Evolutionary conservation across 2,797 vertebrate species (phyloP).

Genomic region (Sebastes itinus): DNA sequence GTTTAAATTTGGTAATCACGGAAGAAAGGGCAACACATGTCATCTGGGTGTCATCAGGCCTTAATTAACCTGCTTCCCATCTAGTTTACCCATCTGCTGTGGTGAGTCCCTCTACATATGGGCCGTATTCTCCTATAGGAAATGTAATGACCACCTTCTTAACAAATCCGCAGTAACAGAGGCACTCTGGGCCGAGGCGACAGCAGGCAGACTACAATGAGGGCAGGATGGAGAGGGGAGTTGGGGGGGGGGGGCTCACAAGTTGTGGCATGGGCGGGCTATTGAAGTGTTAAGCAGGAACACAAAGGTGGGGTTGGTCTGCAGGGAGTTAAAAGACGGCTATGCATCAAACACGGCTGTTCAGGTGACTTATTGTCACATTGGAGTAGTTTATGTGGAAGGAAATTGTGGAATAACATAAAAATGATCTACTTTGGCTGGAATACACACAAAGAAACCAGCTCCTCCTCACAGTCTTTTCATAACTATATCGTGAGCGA

Average conservation of each 20-base stretch:
- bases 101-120: constrained; percentile 72
- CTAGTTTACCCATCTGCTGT: constrained; percentile 77
- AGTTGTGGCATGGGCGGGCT: constrained; percentile 34
- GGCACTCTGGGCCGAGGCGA: constrained; percentile 36
- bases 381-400: neutral
- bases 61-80: constrained; percentile 60
- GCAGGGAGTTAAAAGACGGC: constrained; percentile 24
- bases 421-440: neutral
- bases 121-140: constrained; percentile 71
- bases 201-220: constrained; percentile 68
- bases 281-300: constrained; percentile 62
- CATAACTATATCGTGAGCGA: neutral
- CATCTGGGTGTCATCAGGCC: constrained; percentile 24
- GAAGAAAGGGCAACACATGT: constrained; percentile 15
- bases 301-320: constrained; percentile 45
- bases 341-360: neutral
- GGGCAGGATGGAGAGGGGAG: neutral
- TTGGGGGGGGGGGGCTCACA: constrained; percentile 12
- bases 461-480: neutral
- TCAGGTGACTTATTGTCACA: neutral
- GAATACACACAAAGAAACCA: neutral
- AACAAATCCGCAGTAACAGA: constrained; percentile 66
- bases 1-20: constrained; percentile 5
- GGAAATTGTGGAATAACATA: neutral
- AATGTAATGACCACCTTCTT: constrained; percentile 81